Evolutionary conservation across 2,888 invertebrate genomes (phyloP), one percentile per base, ranked within the genome.

Genomic region (Uropetala carovei): DNA sequence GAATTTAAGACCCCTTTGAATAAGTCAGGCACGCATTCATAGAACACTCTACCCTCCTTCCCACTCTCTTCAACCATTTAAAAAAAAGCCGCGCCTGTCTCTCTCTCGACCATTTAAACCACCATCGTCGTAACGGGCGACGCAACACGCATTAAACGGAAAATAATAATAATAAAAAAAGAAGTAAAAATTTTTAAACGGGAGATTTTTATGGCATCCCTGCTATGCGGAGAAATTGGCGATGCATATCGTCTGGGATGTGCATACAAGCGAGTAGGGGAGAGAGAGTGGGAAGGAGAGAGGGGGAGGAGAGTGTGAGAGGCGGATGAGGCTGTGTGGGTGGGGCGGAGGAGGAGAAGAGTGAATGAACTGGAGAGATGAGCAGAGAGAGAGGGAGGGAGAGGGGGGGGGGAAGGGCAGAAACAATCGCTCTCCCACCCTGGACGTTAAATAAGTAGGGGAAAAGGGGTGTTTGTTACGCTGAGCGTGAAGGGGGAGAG

Each of bases 151-250:
- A 43, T 43, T 43, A 43, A 43, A 43, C 43, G 43, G 43, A 68
- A 68, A 68, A 68, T 2, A 22, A 68, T 68, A 22, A 68, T n/a
- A 22, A 22, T n/a, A n/a, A 9, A 68, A 68, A 22, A 22, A 68
- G 68, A 9, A 68, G n/a, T 10, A 22, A 68, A 68, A 68, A 68
- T 22, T n/a, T n/a, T 22, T 22, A 68, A 16, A 22, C 68, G 68
- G 68, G 68, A 68, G 68, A 68, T 60, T 60, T 43, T 60, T 60
- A 60, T 60, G 60, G 60, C 18, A 60, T 68, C 68, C n/a, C n/a
- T n/a, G 22, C 68, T 22, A 68, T 68, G 68, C 68, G 68, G 68
- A 68, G 68, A 68, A n/a, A 68, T 68, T 68, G 68, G 68, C 68
- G 68, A 68, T 68, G 68, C 68, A 68, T 68, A 68, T 68, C 68